phyloP scores from a whole-genome alignment of 2,797 vertebrate genomes.

The Delichon dasypus region DNA sequence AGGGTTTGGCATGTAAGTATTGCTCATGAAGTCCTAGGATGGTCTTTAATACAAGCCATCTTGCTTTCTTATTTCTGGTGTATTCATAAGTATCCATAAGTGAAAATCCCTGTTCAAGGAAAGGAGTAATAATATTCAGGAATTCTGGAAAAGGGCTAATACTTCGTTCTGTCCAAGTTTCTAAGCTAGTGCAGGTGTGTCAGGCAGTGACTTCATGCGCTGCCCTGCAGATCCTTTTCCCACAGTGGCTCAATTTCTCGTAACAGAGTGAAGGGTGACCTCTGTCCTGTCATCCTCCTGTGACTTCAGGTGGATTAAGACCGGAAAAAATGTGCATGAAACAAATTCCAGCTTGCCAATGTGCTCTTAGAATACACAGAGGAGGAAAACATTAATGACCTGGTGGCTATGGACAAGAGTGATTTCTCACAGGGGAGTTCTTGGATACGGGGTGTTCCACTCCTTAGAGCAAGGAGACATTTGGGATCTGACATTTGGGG shows the following conservation, averaged over 20 bases:
- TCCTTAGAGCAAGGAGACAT: neutral
- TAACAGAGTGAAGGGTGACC: neutral
- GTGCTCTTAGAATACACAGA: neutral
- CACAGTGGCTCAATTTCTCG: neutral
- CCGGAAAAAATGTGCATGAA: neutral
- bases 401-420: neutral
- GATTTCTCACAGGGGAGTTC: neutral
- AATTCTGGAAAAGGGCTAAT: neutral
- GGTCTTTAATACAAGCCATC: neutral
- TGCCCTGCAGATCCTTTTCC: neutral
- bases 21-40: neutral
- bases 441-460: rapidly evolving
- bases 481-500: neutral
- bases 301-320: neutral
- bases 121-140: neutral
- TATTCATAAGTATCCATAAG: neutral
- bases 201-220: neutral
- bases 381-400: neutral
- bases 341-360: neutral
- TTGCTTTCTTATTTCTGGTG: neutral
- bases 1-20: neutral
- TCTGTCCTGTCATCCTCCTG: neutral
- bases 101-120: neutral
- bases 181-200: neutral
- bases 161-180: neutral